Evolutionary conservation across 2,797 vertebrate species (phyloP).

Genomic region (Rhinophrynus dorsalis): DNA sequence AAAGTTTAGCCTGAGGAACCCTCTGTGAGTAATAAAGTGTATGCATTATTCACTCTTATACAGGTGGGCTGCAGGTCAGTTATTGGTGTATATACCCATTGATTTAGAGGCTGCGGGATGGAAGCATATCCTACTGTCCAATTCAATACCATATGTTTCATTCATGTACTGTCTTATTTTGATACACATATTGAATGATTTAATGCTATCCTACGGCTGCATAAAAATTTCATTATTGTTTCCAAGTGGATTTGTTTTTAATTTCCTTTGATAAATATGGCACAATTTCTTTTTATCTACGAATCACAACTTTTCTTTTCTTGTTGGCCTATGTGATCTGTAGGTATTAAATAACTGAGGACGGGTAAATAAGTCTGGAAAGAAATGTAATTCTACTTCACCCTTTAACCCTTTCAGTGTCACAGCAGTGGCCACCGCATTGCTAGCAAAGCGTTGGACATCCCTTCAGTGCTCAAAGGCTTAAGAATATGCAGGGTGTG

Average conservation of each 20-base stretch:
- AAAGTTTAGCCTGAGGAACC: neutral
- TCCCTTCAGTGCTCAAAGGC: too few relatives aligned
- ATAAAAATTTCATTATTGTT: neutral
- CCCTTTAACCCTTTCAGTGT: too few relatives aligned
- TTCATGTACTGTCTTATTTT: neutral
- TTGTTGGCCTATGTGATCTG: too few relatives aligned
- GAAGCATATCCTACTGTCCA: neutral
- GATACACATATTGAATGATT: neutral
- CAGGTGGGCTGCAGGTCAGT: neutral
- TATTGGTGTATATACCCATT: neutral
- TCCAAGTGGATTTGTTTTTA: neutral
- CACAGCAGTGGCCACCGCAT: too few relatives aligned
- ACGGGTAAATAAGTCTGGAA: too few relatives aligned
- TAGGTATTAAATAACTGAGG: too few relatives aligned
- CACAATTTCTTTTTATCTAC: neutral
- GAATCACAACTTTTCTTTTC: too few relatives aligned
- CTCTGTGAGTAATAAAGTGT: neutral
- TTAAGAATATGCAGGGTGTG: too few relatives aligned
- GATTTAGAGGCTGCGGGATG: neutral
- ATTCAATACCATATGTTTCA: neutral
- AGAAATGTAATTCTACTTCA: too few relatives aligned
- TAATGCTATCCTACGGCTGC: neutral
- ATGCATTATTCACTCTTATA: neutral
- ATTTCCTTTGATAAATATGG: neutral
- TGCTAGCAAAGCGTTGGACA: too few relatives aligned